These are phyloP conservation scores for Polyergus mexicanus DNA, from an alignment of 1,140 invertebrate genomes.

Conservation along the genomic window DNA sequence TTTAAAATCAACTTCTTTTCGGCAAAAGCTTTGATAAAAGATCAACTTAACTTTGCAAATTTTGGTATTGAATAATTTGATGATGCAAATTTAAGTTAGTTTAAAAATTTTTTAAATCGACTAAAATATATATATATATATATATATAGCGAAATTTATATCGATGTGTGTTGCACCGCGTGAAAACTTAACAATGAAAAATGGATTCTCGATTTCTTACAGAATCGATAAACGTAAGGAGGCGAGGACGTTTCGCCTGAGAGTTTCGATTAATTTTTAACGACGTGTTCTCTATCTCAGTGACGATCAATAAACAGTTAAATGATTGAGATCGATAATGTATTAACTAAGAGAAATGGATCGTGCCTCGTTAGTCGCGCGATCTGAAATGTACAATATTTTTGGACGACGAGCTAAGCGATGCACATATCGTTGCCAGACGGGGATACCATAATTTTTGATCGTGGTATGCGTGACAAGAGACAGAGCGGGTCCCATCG, in stretches of 20 bases:
- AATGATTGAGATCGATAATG: background rate
- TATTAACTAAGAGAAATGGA: background rate
- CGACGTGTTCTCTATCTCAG: background rate
- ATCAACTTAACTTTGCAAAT: background rate
- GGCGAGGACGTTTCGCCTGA: background rate
- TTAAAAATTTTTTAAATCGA: background rate
- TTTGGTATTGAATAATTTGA: background rate
- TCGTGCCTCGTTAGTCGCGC: background rate
- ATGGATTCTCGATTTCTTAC: background rate
- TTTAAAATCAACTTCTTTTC: background rate
- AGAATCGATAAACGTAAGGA: background rate
- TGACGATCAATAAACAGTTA: background rate
- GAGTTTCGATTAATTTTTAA: conserved; percentile 21
- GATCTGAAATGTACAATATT: background rate
- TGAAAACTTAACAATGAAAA: background rate
- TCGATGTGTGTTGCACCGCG: background rate
- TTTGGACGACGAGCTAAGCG: background rate
- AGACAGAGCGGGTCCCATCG: background rate
- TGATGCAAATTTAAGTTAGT: background rate
- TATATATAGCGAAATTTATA: too few species aligned
- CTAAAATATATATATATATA: background rate
- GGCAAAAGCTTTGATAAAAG: background rate
- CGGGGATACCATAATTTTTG: conserved; percentile 34
- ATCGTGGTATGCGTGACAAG: conserved; percentile 13
- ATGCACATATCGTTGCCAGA: conserved; percentile 15